Percentiles rank a stretch among this genome's conserved stretches.
Conservation (phyloP, 2,113 vertebrate genomes). For the Ginglymostoma cirratum region DNA sequence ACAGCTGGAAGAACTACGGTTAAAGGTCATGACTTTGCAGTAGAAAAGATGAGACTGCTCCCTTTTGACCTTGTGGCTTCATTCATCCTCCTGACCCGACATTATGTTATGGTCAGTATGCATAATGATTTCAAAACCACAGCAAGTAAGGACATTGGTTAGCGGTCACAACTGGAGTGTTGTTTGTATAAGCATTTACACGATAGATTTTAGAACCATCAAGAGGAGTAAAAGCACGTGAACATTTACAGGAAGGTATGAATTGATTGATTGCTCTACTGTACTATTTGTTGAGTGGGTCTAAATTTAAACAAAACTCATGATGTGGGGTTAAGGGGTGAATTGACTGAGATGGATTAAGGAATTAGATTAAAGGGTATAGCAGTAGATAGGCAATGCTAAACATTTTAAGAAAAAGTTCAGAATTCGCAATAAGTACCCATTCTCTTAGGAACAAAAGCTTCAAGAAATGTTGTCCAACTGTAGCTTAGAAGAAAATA, state of each 20-base stretch:
- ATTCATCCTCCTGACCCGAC: conserved; percentile 83
- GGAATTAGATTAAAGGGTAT: not conserved
- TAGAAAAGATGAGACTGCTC: conserved; percentile 67
- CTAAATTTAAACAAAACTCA: not conserved
- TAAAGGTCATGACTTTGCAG: conserved; percentile 69
- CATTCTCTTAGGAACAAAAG: not conserved
- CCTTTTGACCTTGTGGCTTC: conserved; percentile 74
- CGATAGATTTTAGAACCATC: not conserved
- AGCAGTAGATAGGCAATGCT: not conserved
- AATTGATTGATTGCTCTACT: not conserved
- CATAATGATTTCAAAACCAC: not conserved
- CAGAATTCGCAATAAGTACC: not conserved
- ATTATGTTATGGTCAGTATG: conserved; percentile 69
- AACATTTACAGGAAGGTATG: not conserved
- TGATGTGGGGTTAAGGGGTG: not conserved
- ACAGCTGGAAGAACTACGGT: conserved; percentile 62
- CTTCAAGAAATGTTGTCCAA: not conserved
- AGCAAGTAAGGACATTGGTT: not conserved
- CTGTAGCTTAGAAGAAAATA: not conserved
- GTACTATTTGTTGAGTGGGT: not conserved
- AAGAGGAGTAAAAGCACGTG: not conserved
- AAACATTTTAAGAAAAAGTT: not conserved
- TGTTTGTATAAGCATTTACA: not conserved
- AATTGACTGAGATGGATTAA: not conserved
- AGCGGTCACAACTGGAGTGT: not conserved